A percentile compares a stretch with the other conserved stretches of the same genome.
Evolutionary conservation across 2,888 invertebrate species (phyloP).

Genomic region (Pilophorus perplexus): DNA sequence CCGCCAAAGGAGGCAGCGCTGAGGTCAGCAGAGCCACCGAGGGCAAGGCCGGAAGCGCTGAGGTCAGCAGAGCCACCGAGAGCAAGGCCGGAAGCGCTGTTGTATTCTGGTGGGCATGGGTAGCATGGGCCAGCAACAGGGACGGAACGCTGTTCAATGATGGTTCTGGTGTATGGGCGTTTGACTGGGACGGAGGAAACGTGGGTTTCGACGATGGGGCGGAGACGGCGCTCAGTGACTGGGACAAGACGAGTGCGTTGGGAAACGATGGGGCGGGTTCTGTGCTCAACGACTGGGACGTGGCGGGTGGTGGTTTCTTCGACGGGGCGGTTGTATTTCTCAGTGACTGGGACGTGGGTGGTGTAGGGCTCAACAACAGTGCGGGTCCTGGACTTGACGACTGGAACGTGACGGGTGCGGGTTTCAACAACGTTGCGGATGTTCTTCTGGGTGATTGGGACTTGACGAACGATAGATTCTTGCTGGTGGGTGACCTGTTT

Average conservation of each 20-base stretch:
- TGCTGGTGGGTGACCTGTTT: constrained; percentile 38
- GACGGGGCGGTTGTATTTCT: constrained; percentile 40
- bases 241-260: constrained; percentile 41
- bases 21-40: background rate
- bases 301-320: constrained; percentile 35
- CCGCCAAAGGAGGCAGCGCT: background rate
- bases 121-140: constrained; percentile 40
- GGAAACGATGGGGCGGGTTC: constrained; percentile 39
- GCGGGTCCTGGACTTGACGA: constrained; percentile 41
- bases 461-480: constrained; percentile 43
- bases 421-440: constrained; percentile 40
- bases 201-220: constrained; percentile 43
- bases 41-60: background rate
- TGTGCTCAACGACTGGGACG: constrained; percentile 43
- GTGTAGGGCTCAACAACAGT: constrained; percentile 45
- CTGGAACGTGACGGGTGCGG: constrained; percentile 44
- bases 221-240: constrained; percentile 34
- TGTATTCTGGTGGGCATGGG: no score
- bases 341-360: constrained; percentile 44
- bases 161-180: constrained; percentile 38
- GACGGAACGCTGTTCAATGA: constrained; percentile 41
- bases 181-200: constrained; percentile 42
- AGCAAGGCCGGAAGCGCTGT: no score
- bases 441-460: constrained; percentile 39
- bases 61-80: background rate